Conservation (phyloP, 2,113 vertebrate genomes). For the Hepsetus odoe region DNA sequence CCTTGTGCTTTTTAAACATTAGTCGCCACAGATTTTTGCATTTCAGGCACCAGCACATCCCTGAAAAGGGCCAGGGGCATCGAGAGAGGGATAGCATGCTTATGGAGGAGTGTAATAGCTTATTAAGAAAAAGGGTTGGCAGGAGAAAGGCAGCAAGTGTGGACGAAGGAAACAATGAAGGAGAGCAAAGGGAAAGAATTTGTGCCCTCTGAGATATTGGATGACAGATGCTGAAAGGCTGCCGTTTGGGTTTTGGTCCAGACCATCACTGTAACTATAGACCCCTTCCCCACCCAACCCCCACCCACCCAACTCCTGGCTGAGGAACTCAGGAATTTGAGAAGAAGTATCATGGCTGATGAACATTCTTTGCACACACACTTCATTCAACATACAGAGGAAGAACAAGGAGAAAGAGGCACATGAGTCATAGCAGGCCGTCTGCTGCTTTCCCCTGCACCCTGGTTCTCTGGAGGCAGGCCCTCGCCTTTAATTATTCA, state of each 20-base stretch:
- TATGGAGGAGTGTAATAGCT: background rate
- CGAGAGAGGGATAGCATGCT: background rate
- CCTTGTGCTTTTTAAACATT: conserved; percentile 35
- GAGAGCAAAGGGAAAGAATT: conserved; percentile 17
- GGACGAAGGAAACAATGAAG: background rate
- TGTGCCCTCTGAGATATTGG: conserved; percentile 28
- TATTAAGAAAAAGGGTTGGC: background rate
- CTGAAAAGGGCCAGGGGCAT: background rate
- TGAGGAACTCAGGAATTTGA: conserved; percentile 17
- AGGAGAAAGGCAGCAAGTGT: background rate
- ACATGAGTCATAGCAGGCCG: conserved; percentile 36
- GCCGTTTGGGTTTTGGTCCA: conserved; percentile 36
- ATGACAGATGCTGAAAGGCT: conserved; percentile 37
- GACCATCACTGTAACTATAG: conserved; percentile 16
- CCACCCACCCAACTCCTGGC: background rate
- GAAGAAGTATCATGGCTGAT: conserved; percentile 17
- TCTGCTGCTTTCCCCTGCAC: conserved; percentile 31
- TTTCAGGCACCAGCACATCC: conserved; percentile 31
- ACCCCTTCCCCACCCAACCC: background rate
- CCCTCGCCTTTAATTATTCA: conserved; percentile 54
- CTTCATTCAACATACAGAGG: background rate
- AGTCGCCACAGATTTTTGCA: conserved; percentile 6
- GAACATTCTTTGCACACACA: background rate
- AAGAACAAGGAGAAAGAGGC: conserved; percentile 7
- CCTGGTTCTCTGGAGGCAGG: conserved; percentile 39